Evolutionary conservation across 64 coral and sea anemone genomes (phyloP).

Genomic region (Cladopsammia gracilis): DNA sequence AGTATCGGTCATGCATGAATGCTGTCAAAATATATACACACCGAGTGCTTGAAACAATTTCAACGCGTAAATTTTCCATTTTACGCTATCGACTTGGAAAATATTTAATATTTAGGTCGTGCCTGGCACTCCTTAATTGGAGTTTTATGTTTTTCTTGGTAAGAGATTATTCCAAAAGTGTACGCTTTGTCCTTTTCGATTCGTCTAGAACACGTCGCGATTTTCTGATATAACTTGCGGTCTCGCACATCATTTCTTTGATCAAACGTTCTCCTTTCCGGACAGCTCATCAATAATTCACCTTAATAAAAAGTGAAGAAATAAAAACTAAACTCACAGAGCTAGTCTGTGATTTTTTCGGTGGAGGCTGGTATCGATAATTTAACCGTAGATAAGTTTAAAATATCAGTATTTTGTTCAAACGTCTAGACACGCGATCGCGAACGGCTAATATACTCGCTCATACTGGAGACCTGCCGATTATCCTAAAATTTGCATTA

Average conservation of each 20-base stretch:
- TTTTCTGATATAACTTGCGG: not conserved
- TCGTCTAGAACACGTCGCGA: not conserved
- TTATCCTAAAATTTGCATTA: not conserved
- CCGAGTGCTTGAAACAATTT: not conserved
- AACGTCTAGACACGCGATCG: not conserved
- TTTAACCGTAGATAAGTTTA: not conserved
- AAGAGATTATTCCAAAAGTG: not conserved
- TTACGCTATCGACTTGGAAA: too few relatives aligned
- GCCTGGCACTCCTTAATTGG: not conserved
- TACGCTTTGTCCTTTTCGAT: not conserved
- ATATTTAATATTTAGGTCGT: not conserved
- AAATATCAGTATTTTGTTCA: not conserved
- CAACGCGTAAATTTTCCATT: not conserved
- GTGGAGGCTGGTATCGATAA: not conserved
- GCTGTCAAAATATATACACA: not conserved
- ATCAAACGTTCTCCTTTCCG: not conserved
- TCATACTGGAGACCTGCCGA: not conserved
- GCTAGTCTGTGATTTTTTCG: not conserved
- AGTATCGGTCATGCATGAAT: not conserved
- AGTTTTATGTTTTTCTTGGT: not conserved
- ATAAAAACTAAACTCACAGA: not conserved
- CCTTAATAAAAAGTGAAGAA: not conserved
- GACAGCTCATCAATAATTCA: constrained; percentile 32
- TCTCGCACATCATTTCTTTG: not conserved
- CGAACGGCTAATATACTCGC: not conserved